Evolutionary conservation across 2,113 vertebrate species (phyloP).

Genomic region (Petroica traversi): DNA sequence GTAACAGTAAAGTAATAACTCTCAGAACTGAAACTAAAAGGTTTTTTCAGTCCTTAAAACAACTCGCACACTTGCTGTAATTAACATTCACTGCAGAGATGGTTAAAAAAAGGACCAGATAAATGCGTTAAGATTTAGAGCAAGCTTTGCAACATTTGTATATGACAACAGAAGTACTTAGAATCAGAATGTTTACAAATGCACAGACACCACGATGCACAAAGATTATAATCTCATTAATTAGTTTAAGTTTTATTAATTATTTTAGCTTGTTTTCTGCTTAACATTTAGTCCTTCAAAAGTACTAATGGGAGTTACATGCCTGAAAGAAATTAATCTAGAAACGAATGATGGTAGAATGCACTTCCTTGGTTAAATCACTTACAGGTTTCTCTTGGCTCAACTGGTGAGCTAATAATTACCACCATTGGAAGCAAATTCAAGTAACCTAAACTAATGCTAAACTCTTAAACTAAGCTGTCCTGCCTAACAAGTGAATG

Average conservation of each 20-base stretch:
- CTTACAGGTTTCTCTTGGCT: background rate
- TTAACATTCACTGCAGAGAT: background rate
- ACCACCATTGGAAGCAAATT: background rate
- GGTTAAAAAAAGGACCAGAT: background rate
- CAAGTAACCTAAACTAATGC: background rate
- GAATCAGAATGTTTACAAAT: background rate
- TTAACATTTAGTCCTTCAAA: background rate
- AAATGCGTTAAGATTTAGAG: background rate
- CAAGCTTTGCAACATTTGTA: background rate
- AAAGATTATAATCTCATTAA: background rate
- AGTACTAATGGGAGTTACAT: background rate
- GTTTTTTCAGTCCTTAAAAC: background rate
- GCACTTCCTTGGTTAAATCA: background rate
- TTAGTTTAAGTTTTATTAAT: background rate
- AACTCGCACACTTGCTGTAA: background rate
- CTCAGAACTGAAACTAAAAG: accelerated
- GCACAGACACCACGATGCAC: background rate
- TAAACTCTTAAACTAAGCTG: background rate
- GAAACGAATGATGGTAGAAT: background rate
- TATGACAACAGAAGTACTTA: background rate
- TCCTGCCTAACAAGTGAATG: background rate
- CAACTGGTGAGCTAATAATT: background rate
- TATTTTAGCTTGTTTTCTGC: background rate
- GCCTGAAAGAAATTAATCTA: background rate
- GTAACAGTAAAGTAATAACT: background rate